Evolutionary conservation across 2,888 invertebrate genomes (phyloP).

Genomic region (Drosophila kuntzei): DNA sequence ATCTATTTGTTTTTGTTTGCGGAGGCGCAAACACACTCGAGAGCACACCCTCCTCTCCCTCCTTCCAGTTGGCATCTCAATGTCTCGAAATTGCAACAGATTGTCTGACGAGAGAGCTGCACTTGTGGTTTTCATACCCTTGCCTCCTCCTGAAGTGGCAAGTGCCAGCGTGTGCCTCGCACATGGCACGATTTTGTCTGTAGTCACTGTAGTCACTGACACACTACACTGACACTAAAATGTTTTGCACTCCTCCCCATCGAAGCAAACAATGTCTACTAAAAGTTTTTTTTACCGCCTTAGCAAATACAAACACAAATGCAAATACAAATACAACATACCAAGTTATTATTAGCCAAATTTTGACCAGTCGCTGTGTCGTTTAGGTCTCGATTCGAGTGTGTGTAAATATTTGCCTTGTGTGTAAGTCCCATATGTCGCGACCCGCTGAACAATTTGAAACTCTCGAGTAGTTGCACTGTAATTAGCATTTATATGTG

Average conservation of each 20-base stretch:
- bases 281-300: slow-evolving; percentile 26
- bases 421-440: slow-evolving; percentile 70
- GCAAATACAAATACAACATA: slow-evolving; percentile 38
- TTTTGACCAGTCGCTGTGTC: slow-evolving; percentile 34
- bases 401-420: slow-evolving; percentile 73
- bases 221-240: slow-evolving; percentile 55
- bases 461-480: slow-evolving; percentile 47
- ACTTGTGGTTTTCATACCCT: slow-evolving; percentile 59
- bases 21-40: slow-evolving; percentile 43
- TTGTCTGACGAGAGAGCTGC: slow-evolving; percentile 65
- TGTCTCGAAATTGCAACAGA: slow-evolving; percentile 76
- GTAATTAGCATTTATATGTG: slow-evolving; percentile 77
- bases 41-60: slow-evolving; percentile 3
- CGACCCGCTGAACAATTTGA: slow-evolving; percentile 38
- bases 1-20: slow-evolving; percentile 72
- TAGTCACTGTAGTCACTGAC: slow-evolving; percentile 17
- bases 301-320: slow-evolving; percentile 48
- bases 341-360: slow-evolving; percentile 63
- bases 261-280: slow-evolving; percentile 28
- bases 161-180: slow-evolving; percentile 47
- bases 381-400: slow-evolving; percentile 29
- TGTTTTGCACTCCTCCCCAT: slow-evolving; percentile 33
- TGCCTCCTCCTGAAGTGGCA: slow-evolving; percentile 10
- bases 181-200: slow-evolving; percentile 64
- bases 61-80: slow-evolving; percentile 11